Conservation (phyloP, 2,888 invertebrate species). For the Nephrotoma guestfalica region DNA sequence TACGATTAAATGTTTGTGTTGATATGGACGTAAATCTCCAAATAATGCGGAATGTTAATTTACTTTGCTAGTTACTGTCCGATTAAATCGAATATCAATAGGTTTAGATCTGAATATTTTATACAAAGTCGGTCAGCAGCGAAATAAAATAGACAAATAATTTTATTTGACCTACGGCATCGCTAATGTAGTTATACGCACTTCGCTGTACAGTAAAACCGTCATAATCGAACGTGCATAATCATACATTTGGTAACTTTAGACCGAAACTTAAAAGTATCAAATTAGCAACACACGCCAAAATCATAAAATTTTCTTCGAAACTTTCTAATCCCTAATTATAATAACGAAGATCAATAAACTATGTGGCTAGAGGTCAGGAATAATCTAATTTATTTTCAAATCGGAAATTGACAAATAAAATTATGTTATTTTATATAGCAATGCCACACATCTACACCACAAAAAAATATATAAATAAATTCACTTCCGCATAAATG, state of each 20-base stretch:
- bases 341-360: neutral
- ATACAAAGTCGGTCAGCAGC: neutral
- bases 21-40: no score
- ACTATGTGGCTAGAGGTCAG: neutral
- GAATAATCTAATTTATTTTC: neutral
- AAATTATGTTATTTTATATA: neutral
- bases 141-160: neutral
- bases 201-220: no score
- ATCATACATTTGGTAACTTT: no score
- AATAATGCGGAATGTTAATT: no score
- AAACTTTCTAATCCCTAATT: neutral
- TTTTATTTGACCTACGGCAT: no score
- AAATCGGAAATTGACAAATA: neutral
- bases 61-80: neutral
- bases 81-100: neutral
- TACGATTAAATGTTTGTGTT: neutral
- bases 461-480: neutral
- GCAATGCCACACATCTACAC: neutral
- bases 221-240: no score
- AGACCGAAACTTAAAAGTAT: no score
- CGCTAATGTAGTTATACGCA: no score
- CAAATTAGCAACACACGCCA: neutral
- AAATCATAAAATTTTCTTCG: neutral
- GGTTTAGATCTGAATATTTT: neutral
- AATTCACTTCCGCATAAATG: neutral